Evolutionary conservation across 2,113 vertebrate genomes (phyloP).

Genomic region (Todiramphus saurophagus): DNA sequence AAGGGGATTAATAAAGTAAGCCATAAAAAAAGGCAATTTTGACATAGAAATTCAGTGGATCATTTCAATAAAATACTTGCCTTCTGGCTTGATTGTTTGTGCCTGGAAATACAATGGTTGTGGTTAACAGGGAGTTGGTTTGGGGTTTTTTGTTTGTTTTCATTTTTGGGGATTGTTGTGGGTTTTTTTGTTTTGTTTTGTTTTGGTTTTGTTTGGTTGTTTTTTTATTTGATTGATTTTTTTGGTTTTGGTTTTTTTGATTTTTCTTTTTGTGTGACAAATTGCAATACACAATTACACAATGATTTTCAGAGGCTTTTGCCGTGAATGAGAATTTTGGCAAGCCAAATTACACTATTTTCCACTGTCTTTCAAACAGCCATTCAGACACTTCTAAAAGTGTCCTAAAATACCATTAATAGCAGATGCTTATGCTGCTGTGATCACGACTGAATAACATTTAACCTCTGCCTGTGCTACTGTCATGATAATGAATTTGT

Average conservation of each 20-base stretch:
- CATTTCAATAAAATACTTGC: constrained; percentile 29
- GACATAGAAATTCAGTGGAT: constrained; percentile 1
- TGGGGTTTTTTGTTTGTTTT: neutral
- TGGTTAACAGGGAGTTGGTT: neutral
- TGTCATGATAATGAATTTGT: neutral
- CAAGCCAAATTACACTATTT: neutral
- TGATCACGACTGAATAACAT: neutral
- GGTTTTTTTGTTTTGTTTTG: neutral
- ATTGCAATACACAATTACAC: neutral
- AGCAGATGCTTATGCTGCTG: neutral
- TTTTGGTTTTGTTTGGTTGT: neutral
- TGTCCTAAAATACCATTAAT: neutral
- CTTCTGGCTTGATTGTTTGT: constrained; percentile 21
- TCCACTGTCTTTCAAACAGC: neutral
- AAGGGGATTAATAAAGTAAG: constrained; percentile 4
- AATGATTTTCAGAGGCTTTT: neutral
- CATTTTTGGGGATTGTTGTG: neutral
- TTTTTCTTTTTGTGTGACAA: neutral
- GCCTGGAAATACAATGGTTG: neutral
- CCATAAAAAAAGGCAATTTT: constrained; percentile 2
- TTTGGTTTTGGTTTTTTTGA: neutral
- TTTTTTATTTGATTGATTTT: neutral
- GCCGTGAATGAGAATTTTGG: neutral
- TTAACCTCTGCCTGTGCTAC: neutral
- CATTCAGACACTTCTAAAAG: neutral